A percentile compares a stretch with the other conserved stretches of the same genome.
Conservation (phyloP, 2,888 invertebrate genomes). For the Balanococcus diminutus region DNA sequence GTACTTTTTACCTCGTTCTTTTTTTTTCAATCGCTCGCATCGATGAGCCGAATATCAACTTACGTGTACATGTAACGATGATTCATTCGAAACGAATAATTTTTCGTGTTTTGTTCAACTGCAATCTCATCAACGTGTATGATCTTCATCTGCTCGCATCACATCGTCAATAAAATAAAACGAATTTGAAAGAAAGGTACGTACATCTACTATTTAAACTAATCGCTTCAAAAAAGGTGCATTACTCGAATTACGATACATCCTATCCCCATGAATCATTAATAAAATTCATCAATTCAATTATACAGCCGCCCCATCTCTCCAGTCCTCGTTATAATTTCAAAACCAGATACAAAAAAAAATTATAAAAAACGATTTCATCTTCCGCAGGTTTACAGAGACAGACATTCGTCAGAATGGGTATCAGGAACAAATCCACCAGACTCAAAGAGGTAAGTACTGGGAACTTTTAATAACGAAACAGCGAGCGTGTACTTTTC, state of each 20-base stretch:
- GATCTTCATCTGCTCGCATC: too few relatives aligned
- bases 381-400: neutral
- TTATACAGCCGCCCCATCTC: too few relatives aligned
- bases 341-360: neutral
- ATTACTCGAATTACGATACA: too few relatives aligned
- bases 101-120: neutral
- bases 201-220: too few relatives aligned
- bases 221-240: too few relatives aligned
- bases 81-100: neutral
- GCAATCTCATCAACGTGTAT: neutral
- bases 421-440: neutral
- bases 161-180: too few relatives aligned
- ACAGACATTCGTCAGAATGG: neutral
- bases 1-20: too few relatives aligned
- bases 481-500: neutral
- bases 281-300: too few relatives aligned
- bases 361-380: neutral
- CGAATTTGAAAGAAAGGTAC: too few relatives aligned
- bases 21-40: too few relatives aligned
- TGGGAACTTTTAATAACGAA: neutral
- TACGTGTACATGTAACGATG: neutral
- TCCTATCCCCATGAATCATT: too few relatives aligned
- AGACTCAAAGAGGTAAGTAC: slow-evolving; percentile 29
- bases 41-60: neutral
- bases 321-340: too few relatives aligned